Percentiles rank a stretch among this genome's conserved stretches.
Conservation (phyloP, 1,140 invertebrate species). For the Penaeus vannamei region DNA sequence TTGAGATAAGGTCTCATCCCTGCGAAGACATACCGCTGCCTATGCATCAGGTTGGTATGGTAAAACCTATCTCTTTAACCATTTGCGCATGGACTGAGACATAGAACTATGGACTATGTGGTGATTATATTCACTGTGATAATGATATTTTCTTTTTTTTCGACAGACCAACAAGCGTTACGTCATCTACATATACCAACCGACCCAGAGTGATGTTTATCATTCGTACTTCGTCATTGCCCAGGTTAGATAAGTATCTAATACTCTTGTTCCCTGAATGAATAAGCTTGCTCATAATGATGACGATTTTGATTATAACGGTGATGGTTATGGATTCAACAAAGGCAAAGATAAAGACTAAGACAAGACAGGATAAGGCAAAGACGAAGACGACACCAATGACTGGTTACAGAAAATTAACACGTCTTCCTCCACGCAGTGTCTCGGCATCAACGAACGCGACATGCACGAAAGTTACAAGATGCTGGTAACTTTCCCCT, state of each 20-base stretch:
- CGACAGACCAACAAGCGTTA: constrained; percentile 50
- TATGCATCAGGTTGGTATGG: no score
- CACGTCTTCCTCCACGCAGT: constrained; percentile 36
- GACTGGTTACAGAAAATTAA: background rate
- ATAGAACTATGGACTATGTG: no score
- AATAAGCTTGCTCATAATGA: no score
- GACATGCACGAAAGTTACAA: constrained; percentile 53
- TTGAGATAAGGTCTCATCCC: no score
- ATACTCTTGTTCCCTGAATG: no score
- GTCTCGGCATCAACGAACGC: constrained; percentile 57
- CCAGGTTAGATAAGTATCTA: constrained; percentile 2
- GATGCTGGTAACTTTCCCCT: constrained; percentile 58
- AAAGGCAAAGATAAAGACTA: no score
- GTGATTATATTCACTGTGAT: no score
- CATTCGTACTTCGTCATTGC: constrained; percentile 29
- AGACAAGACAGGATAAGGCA: background rate
- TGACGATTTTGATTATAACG: background rate
- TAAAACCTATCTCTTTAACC: no score
- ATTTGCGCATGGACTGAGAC: no score
- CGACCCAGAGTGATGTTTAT: constrained; percentile 21
- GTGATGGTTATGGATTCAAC: background rate
- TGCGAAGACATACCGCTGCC: no score
- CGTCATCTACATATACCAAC: constrained; percentile 54
- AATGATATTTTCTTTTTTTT: background rate
- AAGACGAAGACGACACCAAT: background rate